These are phyloP conservation scores for Drosophila subobscura DNA, from an alignment of 1,140 invertebrate species.

Conservation along the genomic window DNA sequence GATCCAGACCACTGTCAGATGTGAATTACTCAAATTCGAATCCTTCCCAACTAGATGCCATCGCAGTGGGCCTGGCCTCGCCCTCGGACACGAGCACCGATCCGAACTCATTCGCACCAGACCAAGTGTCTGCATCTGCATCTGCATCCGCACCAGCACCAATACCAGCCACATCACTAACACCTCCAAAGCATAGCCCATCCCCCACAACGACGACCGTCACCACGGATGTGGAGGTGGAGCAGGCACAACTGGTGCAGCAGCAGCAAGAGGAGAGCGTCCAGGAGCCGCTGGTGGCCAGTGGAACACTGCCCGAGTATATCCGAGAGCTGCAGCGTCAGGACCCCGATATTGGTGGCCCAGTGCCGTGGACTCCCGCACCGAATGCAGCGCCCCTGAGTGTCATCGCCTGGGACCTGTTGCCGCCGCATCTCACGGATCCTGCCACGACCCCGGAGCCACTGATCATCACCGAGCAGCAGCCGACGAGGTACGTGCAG, in stretches of 20 bases:
- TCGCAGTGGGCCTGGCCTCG: conserved; percentile 69
- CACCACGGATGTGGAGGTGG: conserved; percentile 64
- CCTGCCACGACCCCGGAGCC: conserved; percentile 30
- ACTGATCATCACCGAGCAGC: conserved; percentile 62
- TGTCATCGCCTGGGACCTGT: conserved; percentile 79
- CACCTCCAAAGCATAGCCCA: conserved; percentile 65
- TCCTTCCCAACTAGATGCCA: conserved; percentile 82
- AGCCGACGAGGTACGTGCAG: conserved; percentile 38
- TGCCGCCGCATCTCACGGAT: conserved; percentile 55
- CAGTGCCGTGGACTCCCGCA: conserved; percentile 64
- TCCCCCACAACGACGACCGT: conserved; percentile 42
- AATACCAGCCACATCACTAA: conserved; percentile 70
- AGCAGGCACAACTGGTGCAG: conserved; percentile 63
- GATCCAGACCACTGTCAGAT: conserved; percentile 27
- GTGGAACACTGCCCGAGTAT: conserved; percentile 59
- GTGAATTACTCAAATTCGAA: conserved; percentile 70
- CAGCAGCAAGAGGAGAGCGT: conserved; percentile 21
- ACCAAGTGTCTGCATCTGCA: conserved; percentile 41
- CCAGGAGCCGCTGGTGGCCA: conserved; percentile 28
- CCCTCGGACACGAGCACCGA: conserved; percentile 36
- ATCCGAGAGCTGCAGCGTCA: conserved; percentile 65
- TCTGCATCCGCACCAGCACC: conserved; percentile 51
- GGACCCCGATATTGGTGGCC: conserved; percentile 71
- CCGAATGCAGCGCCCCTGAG: conserved; percentile 57
- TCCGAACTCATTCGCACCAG: conserved; percentile 20